These are phyloP conservation scores for Ryuthela nishihirai DNA, from an alignment of 2,888 invertebrate genomes.

Conservation along the genomic window DNA sequence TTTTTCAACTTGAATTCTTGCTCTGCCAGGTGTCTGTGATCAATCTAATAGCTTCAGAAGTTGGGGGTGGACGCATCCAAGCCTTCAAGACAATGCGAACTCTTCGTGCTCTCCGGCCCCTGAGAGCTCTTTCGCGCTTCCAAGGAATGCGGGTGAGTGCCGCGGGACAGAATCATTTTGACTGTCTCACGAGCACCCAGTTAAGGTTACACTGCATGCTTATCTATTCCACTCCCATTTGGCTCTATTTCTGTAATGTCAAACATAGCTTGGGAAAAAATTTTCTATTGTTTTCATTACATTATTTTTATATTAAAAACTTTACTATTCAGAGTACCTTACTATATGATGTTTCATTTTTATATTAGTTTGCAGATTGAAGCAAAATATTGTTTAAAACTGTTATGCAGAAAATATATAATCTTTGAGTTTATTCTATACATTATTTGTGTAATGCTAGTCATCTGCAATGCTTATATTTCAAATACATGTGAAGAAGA, in stretches of 20 bases:
- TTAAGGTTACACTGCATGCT: no score
- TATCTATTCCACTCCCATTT: no score
- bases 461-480: no score
- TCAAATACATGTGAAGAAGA: no score
- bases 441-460: no score
- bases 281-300: neutral
- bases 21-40: constrained; percentile 73
- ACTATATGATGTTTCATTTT: no score
- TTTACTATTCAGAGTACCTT: neutral
- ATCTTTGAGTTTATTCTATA: no score
- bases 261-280: no score
- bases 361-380: no score
- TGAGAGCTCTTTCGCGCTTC: constrained; percentile 88
- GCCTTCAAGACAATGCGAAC: constrained; percentile 91
- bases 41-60: constrained; percentile 80
- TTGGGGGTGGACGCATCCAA: constrained; percentile 78
- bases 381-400: neutral
- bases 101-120: constrained; percentile 79
- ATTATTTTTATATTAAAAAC: neutral
- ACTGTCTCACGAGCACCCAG: constrained; percentile 36
- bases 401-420: no score
- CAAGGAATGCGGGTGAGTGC: constrained; percentile 92
- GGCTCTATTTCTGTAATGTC: neutral
- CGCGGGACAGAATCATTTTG: constrained; percentile 13
- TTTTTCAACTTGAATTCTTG: constrained; percentile 23